Percentiles rank a stretch among this genome's conserved stretches.
These are phyloP conservation scores for Dinoponera quadriceps DNA, from an alignment of 1,140 invertebrate genomes.

Conservation along the genomic window DNA sequence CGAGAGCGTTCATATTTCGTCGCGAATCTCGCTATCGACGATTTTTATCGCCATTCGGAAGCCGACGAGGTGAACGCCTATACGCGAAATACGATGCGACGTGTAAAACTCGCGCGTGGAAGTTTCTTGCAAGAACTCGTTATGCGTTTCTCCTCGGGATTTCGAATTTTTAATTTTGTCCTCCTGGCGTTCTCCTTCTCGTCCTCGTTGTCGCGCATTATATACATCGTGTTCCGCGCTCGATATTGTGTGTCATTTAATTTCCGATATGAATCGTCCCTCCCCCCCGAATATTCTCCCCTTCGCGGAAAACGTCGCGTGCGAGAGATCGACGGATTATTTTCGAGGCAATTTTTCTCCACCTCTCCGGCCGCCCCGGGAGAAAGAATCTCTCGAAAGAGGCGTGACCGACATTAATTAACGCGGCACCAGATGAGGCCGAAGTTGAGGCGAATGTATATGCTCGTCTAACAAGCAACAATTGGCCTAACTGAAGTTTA, in stretches of 20 bases:
- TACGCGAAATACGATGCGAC: background rate
- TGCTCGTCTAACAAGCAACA: constrained; percentile 31
- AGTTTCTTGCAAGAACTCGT: background rate
- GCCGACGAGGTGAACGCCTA: constrained; percentile 27
- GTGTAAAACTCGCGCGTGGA: constrained; percentile 1
- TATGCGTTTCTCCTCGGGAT: background rate
- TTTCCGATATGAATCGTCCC: background rate
- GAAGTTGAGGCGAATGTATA: constrained; percentile 30
- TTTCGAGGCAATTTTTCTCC: no score
- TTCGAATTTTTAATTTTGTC: background rate
- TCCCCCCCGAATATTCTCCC: background rate
- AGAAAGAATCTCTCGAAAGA: background rate
- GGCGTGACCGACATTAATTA: background rate
- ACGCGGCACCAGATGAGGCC: background rate
- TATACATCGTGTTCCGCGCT: background rate
- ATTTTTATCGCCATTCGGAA: constrained; percentile 31
- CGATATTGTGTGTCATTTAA: constrained; percentile 2
- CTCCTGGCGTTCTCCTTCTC: background rate
- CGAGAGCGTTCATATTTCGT: constrained; percentile 12
- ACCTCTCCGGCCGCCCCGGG: no score
- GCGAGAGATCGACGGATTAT: no score
- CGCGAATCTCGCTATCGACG: constrained; percentile 1
- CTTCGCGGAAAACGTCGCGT: no score
- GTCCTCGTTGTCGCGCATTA: constrained; percentile 1
- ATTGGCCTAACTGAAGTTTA: constrained; percentile 43